phyloP scores from a whole-genome alignment of 2,797 vertebrate genomes.

The Chaetophractus vellerosus region DNA sequence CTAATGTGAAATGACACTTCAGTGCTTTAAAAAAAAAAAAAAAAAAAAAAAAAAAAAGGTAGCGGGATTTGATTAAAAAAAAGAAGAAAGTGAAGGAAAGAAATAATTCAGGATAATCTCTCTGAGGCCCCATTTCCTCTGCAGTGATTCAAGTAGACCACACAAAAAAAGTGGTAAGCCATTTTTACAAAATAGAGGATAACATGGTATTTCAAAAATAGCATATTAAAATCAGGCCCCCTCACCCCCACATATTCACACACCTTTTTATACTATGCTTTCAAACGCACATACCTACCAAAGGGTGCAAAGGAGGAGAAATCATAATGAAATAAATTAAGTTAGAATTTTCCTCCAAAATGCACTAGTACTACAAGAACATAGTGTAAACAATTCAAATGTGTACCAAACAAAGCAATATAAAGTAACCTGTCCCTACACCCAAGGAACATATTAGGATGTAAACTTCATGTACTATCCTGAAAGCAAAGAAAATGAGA shows the following conservation, averaged over 20 bases:
- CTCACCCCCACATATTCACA: neutral
- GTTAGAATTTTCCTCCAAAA: conserved; percentile 18
- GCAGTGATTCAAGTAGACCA: neutral
- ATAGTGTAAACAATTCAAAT: neutral
- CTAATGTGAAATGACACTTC: no score
- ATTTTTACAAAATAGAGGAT: conserved; percentile 10
- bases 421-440: neutral
- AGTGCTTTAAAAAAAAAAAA: no score
- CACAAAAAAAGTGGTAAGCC: neutral
- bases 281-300: neutral
- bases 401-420: neutral
- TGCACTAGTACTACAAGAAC: neutral
- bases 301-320: neutral
- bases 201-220: neutral
- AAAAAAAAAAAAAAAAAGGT: no score
- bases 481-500: neutral
- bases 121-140: neutral
- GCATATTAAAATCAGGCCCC: neutral
- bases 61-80: neutral
- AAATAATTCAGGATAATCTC: neutral
- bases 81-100: neutral
- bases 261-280: neutral
- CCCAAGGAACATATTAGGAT: neutral
- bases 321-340: neutral
- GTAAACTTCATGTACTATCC: neutral